Base-by-base conservation (phyloP, 2,888 invertebrate species). In the Heteromyza rotundicornis region DNA sequence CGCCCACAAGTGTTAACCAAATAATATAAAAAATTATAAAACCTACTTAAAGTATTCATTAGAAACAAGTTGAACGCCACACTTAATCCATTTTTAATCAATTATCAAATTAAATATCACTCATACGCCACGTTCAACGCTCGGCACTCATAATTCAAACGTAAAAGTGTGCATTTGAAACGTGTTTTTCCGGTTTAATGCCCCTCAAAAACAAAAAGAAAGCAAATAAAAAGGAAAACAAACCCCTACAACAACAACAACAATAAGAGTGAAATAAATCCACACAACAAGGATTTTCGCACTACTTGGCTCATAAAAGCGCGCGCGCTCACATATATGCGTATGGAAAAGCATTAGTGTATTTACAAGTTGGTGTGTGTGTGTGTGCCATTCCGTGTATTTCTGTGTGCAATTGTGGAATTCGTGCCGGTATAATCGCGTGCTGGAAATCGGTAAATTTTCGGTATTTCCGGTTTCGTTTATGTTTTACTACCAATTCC, bases 161-260 rank as follows among this genome's bases (percentile, higher is more conserved):
- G 40, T 32, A 32, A 40, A 40, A 40, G 10, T n/a, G 50, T 22
- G 50, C n/a, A 20, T 27, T 24, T 74, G 73, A 74, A 73, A 73
- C 73, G 75, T 75, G 76, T 74, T 74, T 76, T 75, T 76, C 72
- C 76, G 75, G 73, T 67, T 76, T 76, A 74, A 76, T 74, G 70
- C 76, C 76, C 75, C 71, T 62, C 70, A 72, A 68, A 66, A 70
- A 69, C 75, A 74, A 73, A 66, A 69, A 72, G 70, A 75, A 73
- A 68, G 76, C 64, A 75, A 74, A 73, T 74, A 74, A 67, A 32
- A 32, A 32, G 32, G n/a, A n/a, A n/a, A n/a, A n/a, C n/a, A n/a
- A n/a, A n/a, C n/a, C n/a, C n/a, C n/a, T n/a, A 27, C 40, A 40
- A 40, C 40, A n/a, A 40, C 40, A 40, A 40, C 10, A 40, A 40